phyloP scores from a whole-genome alignment of 2,113 vertebrate genomes.

The Upupa epops region DNA sequence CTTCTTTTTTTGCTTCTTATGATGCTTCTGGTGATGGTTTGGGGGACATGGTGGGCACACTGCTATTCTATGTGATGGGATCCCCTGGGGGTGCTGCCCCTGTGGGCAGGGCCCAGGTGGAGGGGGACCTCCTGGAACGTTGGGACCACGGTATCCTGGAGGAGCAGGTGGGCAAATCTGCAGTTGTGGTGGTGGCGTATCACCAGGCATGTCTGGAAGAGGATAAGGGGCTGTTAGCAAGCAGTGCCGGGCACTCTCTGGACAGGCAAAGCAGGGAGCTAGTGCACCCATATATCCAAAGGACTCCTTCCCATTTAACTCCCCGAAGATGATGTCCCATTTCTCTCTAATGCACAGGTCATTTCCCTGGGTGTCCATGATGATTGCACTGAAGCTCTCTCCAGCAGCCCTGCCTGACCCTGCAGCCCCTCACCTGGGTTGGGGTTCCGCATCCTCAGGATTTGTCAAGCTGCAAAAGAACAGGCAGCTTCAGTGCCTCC shows the following conservation, averaged over 20 bases:
- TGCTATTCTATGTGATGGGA: not conserved
- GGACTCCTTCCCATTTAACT: fast-evolving
- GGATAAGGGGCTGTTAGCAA: not conserved
- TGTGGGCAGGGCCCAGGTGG: not conserved
- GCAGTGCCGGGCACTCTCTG: fast-evolving
- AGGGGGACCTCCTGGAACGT: not conserved
- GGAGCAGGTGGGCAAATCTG: not conserved
- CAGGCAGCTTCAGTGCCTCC: not conserved
- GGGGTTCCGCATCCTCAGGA: not conserved
- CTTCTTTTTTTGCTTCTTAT: slow-evolving; percentile 36
- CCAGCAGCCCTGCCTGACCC: fast-evolving
- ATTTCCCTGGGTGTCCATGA: fast-evolving
- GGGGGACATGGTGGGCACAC: not conserved
- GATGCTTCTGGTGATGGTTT: not conserved
- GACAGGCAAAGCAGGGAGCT: not conserved
- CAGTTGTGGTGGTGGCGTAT: not conserved
- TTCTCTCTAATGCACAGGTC: not conserved
- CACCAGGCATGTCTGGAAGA: not conserved
- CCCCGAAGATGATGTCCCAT: not conserved
- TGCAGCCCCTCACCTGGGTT: not conserved
- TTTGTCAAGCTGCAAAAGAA: slow-evolving; percentile 5
- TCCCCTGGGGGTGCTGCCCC: not conserved
- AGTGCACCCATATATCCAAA: not conserved
- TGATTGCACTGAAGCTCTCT: not conserved
- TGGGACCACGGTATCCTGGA: not conserved